A percentile compares a stretch with the other conserved stretches of the same genome.
Evolutionary conservation across 2,888 invertebrate genomes (phyloP).

Genomic region (Caenorhabditis doughertyi): DNA sequence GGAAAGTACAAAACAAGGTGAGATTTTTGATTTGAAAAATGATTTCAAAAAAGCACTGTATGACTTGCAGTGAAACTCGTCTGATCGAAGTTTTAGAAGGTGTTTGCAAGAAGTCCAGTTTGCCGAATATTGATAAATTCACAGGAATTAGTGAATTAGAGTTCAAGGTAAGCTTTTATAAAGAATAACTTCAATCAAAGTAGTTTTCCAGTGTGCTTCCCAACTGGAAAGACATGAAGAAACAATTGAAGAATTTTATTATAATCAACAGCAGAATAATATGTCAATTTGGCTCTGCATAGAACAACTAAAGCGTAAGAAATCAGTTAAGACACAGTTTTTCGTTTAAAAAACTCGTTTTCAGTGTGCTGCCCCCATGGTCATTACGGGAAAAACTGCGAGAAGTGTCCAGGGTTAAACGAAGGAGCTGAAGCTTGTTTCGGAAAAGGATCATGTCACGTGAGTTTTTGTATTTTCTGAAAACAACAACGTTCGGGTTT

Average conservation of each 20-base stretch:
- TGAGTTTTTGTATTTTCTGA: slow-evolving; percentile 73
- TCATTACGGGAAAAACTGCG: slow-evolving; percentile 91
- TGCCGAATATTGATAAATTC: slow-evolving; percentile 83
- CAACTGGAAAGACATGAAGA: slow-evolving; percentile 91
- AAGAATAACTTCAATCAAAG: background rate
- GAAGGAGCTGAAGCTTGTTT: slow-evolving; percentile 88
- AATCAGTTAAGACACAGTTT: background rate
- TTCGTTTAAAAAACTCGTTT: too few species aligned
- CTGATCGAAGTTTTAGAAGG: slow-evolving; percentile 93
- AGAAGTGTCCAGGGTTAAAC: slow-evolving; percentile 88
- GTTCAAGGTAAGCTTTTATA: slow-evolving; percentile 75
- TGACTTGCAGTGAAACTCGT: slow-evolving; percentile 89
- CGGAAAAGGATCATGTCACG: slow-evolving; percentile 90
- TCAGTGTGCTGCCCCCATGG: slow-evolving; percentile 90
- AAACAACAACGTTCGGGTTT: slow-evolving; percentile 37
- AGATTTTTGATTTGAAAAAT: background rate
- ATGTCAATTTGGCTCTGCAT: slow-evolving; percentile 69
- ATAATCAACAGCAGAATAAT: slow-evolving; percentile 85
- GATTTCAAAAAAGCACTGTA: background rate
- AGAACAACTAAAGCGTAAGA: slow-evolving; percentile 66
- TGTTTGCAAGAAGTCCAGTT: slow-evolving; percentile 87
- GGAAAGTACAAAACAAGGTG: slow-evolving; percentile 88
- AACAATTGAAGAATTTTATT: slow-evolving; percentile 93
- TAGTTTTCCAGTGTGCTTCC: slow-evolving; percentile 88
- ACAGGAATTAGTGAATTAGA: slow-evolving; percentile 74